Conservation (phyloP, 2,113 vertebrate species). For the Delphinus delphis region DNA sequence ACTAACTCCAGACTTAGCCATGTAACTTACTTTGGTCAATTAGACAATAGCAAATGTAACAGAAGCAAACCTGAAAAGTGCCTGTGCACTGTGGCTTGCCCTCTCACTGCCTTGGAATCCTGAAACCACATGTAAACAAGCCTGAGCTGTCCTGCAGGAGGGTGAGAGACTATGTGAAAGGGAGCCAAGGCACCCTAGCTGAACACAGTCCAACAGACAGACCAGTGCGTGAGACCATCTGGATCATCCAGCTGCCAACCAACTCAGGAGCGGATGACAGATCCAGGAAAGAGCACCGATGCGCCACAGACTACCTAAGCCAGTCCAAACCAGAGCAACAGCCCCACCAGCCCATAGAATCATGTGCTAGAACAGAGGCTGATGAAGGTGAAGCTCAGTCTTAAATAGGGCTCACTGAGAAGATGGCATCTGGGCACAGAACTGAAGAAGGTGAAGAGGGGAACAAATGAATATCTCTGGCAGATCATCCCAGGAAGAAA, state of each 20-base stretch:
- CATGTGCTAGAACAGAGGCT: background rate
- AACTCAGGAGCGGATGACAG: background rate
- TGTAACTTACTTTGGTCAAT: background rate
- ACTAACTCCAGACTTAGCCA: background rate
- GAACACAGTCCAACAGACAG: background rate
- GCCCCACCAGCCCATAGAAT: background rate
- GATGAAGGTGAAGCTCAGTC: background rate
- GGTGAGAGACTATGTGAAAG: background rate
- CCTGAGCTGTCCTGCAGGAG: background rate
- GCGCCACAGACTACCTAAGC: background rate
- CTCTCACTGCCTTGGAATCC: background rate
- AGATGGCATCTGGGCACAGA: background rate
- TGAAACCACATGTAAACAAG: background rate
- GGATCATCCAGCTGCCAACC: background rate
- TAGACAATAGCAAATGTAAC: background rate
- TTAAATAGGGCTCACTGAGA: background rate
- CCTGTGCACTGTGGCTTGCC: background rate
- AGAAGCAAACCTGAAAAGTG: background rate
- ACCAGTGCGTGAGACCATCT: background rate
- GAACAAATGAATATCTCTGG: background rate
- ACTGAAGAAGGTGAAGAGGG: background rate
- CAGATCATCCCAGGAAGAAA: background rate
- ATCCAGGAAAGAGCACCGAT: background rate
- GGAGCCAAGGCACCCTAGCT: background rate
- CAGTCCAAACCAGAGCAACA: background rate